A percentile compares a stretch with the other conserved stretches of the same genome.
Conservation (phyloP, 1,140 invertebrate genomes). For the Megalonaias nervosa region DNA sequence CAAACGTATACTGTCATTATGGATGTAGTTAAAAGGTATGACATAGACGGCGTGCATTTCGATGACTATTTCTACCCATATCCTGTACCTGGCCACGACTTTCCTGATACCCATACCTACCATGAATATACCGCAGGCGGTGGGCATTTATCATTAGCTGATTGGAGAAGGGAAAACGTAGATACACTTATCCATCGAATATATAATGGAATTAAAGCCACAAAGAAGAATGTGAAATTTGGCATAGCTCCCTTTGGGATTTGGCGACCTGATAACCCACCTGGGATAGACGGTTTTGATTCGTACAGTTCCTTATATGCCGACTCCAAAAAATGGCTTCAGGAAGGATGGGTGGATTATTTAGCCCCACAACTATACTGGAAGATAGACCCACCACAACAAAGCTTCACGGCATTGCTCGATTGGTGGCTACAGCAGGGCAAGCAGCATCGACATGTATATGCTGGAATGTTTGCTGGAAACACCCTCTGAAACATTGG, state of each 20-base stretch:
- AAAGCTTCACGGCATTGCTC: conserved; percentile 61
- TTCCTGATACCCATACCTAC: conserved; percentile 62
- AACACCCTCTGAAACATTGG: conserved; percentile 50
- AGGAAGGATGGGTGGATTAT: conserved; percentile 65
- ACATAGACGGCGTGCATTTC: conserved; percentile 66
- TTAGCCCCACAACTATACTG: conserved; percentile 67
- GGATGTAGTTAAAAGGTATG: conserved; percentile 63
- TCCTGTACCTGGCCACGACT: conserved; percentile 49
- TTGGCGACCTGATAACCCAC: conserved; percentile 59
- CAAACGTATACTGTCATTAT: conserved; percentile 47
- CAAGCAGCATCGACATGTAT: conserved; percentile 46
- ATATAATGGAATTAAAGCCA: conserved; percentile 43
- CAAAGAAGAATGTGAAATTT: conserved; percentile 56
- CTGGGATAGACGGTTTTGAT: conserved; percentile 55
- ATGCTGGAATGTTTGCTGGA: conserved; percentile 52
- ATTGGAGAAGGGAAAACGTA: conserved; percentile 66
- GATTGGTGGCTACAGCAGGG: conserved; percentile 66
- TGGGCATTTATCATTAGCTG: conserved; percentile 47
- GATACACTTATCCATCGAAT: conserved; percentile 53
- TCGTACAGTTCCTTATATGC: conserved; percentile 59
- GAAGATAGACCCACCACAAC: conserved; percentile 59
- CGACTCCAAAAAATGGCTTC: conserved; percentile 64
- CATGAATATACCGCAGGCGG: conserved; percentile 47
- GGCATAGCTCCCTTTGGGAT: conserved; percentile 68
- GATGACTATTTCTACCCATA: conserved; percentile 71